Percentiles rank a stretch among this genome's conserved stretches.
phyloP scores from a whole-genome alignment of 2,797 vertebrate species.

The Allochrocebus solatus region DNA sequence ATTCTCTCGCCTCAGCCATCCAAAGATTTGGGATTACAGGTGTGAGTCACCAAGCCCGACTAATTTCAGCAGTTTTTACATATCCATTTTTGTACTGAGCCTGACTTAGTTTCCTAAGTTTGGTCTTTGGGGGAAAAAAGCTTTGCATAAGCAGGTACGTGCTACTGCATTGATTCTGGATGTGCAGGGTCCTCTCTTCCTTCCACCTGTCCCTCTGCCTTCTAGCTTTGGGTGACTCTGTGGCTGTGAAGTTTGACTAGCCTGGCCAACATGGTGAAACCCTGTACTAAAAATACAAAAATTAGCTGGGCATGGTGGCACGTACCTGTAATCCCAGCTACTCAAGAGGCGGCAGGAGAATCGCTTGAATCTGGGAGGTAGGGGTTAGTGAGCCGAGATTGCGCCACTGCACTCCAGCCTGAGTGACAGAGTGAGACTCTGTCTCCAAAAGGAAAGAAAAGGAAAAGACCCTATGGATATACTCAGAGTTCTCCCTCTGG shows the following conservation, averaged over 20 bases:
- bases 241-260: not conserved
- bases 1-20: too few species aligned
- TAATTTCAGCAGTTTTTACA: not conserved
- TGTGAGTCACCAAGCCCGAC: too few species aligned
- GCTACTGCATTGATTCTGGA: not conserved
- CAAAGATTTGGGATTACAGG: too few species aligned
- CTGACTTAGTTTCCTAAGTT: not conserved
- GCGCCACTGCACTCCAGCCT: not conserved
- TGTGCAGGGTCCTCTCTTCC: not conserved
- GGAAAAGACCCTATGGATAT: not conserved
- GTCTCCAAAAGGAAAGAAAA: not conserved
- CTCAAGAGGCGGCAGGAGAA: not conserved
- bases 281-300: not conserved
- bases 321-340: not conserved
- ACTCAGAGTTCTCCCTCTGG: not conserved
- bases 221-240: not conserved
- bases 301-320: not conserved
- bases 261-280: not conserved
- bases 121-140: not conserved
- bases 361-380: not conserved
- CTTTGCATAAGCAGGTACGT: not conserved
- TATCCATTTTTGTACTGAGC: not conserved
- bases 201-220: not conserved
- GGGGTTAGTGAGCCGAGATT: not conserved
- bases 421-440: not conserved